These are phyloP conservation scores for Paracanthobrama guichenoti DNA, from an alignment of 2,113 vertebrate species.

Conservation along the genomic window DNA sequence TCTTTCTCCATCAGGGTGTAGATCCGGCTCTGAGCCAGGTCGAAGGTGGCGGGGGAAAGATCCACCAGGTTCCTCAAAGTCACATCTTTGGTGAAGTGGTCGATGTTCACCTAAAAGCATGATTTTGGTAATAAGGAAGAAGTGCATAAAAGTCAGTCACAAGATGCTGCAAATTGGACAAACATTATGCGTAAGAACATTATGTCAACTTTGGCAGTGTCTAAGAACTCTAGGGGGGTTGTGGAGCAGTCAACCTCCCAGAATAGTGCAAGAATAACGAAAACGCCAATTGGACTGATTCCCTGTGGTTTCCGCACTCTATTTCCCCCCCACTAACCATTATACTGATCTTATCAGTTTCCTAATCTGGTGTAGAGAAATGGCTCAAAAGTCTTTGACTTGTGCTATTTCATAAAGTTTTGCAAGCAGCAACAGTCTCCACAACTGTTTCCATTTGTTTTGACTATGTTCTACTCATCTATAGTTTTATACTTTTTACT, in stretches of 20 bases:
- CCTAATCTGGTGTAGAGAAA: background rate
- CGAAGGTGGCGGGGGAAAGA: conserved; percentile 84
- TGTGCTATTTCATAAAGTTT: background rate
- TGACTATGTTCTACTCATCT: background rate
- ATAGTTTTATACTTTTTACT: background rate
- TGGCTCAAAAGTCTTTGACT: background rate
- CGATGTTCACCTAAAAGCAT: conserved; percentile 88
- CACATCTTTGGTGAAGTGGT: conserved; percentile 91
- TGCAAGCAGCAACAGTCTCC: background rate
- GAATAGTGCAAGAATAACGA: background rate
- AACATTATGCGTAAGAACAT: background rate
- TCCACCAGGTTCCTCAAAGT: conserved; percentile 91
- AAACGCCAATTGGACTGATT: conserved; percentile 14
- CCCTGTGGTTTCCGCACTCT: background rate
- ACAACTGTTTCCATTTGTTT: background rate
- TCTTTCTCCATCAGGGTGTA: conserved; percentile 96
- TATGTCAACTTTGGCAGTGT: background rate
- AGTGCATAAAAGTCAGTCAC: background rate
- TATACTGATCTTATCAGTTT: background rate
- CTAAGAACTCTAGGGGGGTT: background rate
- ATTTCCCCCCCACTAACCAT: background rate
- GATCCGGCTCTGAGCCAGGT: conserved; percentile 91
- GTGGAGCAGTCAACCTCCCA: background rate
- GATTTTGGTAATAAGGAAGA: background rate
- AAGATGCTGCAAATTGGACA: conserved; percentile 22